Conservation (phyloP, 2,888 invertebrate genomes). For the Philaethria dido region DNA sequence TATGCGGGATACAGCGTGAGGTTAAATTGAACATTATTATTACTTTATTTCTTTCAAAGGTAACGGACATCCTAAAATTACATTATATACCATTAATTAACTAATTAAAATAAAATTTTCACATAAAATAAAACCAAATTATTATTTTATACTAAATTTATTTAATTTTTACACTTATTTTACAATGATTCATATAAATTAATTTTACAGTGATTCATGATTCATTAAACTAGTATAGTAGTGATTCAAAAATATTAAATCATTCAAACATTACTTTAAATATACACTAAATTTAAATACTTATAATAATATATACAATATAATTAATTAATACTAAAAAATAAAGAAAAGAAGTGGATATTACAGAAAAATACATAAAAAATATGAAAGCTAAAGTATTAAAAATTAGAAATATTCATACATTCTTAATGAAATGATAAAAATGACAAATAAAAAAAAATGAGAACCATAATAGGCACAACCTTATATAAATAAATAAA, state of each 20-base stretch:
- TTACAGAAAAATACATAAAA: background rate
- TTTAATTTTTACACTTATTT: constrained; percentile 17
- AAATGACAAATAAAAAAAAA: no score
- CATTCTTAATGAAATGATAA: no score
- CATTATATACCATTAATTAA: no score
- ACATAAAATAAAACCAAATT: constrained; percentile 5
- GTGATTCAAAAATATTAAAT: constrained; percentile 14
- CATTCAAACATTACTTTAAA: constrained; percentile 15
- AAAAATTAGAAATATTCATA: no score
- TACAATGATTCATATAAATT: constrained; percentile 23
- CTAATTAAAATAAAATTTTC: background rate
- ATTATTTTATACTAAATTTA: constrained; percentile 12
- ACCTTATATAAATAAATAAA: no score
- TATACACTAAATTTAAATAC: constrained; percentile 21
- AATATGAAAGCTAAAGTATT: no score
- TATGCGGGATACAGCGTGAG: no score
- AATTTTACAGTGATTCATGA: constrained; percentile 24
- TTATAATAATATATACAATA: constrained; percentile 20
- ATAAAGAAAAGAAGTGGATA: background rate
- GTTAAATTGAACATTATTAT: no score
- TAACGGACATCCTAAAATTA: no score
- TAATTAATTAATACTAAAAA: background rate
- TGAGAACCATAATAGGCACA: no score
- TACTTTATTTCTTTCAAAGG: no score
- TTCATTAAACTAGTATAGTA: constrained; percentile 14